These are phyloP conservation scores for Platalea minor DNA, from an alignment of 2,797 vertebrate species.

Conservation along the genomic window DNA sequence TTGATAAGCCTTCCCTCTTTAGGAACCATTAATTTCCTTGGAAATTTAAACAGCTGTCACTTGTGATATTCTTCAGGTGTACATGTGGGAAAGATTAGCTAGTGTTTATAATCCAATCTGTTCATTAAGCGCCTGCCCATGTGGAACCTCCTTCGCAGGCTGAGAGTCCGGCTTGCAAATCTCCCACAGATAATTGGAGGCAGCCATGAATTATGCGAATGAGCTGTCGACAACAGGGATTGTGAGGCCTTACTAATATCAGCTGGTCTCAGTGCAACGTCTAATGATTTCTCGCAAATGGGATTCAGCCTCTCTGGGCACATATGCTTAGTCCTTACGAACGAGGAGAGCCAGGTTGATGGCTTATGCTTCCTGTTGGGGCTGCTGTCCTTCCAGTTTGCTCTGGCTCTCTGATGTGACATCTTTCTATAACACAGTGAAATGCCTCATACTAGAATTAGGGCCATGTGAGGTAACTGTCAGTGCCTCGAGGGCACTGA, in stretches of 20 bases:
- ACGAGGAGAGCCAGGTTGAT: neutral
- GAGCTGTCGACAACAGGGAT: conserved; percentile 70
- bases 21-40: conserved; percentile 80
- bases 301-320: neutral
- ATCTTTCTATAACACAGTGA: neutral
- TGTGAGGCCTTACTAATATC: conserved; percentile 77
- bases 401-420: neutral
- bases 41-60: conserved; percentile 86
- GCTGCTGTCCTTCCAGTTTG: neutral
- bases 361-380: neutral
- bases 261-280: conserved; percentile 62
- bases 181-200: conserved; percentile 82
- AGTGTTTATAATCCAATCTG: conserved; percentile 79
- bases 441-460: neutral
- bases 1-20: conserved; percentile 79
- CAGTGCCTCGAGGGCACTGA: neutral
- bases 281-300: conserved; percentile 71
- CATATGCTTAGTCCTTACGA: neutral
- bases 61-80: conserved; percentile 83
- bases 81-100: conserved; percentile 84
- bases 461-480: neutral
- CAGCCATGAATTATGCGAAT: conserved; percentile 69
- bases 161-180: conserved; percentile 57
- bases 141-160: conserved; percentile 72
- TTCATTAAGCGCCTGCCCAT: conserved; percentile 76